phyloP scores from a whole-genome alignment of 2,888 invertebrate genomes.

The Drosophila neutralis region DNA sequence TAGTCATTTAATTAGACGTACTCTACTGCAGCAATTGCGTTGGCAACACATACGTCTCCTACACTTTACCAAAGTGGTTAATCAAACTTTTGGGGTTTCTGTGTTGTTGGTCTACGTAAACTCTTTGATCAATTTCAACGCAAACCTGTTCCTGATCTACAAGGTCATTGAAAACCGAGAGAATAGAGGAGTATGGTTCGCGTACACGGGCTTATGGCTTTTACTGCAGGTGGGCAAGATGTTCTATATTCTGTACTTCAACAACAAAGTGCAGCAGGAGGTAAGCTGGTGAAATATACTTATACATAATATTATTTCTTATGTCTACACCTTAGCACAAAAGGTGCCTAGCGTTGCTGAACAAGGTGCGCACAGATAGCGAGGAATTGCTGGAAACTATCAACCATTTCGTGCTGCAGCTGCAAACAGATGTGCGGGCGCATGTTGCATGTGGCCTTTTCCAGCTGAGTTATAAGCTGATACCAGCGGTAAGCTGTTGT shows the following conservation, averaged over 20 bases:
- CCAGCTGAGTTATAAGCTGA: constrained; percentile 46
- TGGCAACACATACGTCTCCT: constrained; percentile 38
- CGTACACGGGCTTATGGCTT: constrained; percentile 44
- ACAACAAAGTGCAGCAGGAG: constrained; percentile 43
- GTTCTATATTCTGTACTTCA: constrained; percentile 49
- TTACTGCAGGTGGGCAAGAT: constrained; percentile 54
- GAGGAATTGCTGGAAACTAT: constrained; percentile 43
- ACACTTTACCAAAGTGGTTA: constrained; percentile 47
- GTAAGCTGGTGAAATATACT: constrained; percentile 9
- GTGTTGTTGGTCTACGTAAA: constrained; percentile 49
- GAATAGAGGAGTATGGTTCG: constrained; percentile 38
- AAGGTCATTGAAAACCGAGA: constrained; percentile 42
- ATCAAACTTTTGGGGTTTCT: constrained; percentile 46
- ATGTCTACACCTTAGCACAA: constrained; percentile 31
- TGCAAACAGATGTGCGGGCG: constrained; percentile 47
- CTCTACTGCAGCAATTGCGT: constrained; percentile 40
- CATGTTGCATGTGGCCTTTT: constrained; percentile 58
- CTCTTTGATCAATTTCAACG: constrained; percentile 59
- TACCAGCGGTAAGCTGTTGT: constrained; percentile 49
- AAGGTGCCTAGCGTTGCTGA: constrained; percentile 41
- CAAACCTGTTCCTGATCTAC: constrained; percentile 55
- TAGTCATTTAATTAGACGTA: constrained; percentile 9
- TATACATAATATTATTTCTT: background rate
- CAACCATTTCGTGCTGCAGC: constrained; percentile 54
- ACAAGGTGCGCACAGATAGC: background rate